Evolutionary conservation across 2,888 invertebrate genomes (phyloP), one percentile per base, ranked within the genome.

Genomic region (Lasioglossum villosulum): DNA sequence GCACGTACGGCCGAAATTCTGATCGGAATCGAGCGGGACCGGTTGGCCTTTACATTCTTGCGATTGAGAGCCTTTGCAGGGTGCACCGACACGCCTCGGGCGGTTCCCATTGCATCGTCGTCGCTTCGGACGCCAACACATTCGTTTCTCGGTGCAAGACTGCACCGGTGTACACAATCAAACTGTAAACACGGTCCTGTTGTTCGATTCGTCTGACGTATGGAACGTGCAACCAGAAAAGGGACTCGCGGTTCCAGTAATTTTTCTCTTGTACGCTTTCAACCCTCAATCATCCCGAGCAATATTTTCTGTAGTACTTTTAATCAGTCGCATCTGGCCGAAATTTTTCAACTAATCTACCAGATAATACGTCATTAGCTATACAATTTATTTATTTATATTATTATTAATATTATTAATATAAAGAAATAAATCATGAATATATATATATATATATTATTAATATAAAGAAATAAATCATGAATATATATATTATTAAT

Each of bases 41-140:
- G 87, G 83, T 82, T 83, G 86, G 80, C 86, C 90, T 86, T 90
- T 89, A 86, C 84, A 88, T 90, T 90, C 88, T 90, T 87, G 88
- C 88, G 87, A 90, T 91, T 88, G 92, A 91, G 92, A 91, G 90
- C 87, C 89, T 86, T 89, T 88, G 90, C 89, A 87, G 90, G 88
- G 87, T 91, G 89, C 87, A 91, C 90, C 91, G 91, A 89, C 91
- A 92, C 93, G 92, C 93, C 91, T 89, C 91, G 88, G 91, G 92
- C 92, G 92, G 91, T 93, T 93, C 92, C 91, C 93, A 92, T 91
- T 91, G 92, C 89, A 80, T 88, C 88, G 90, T 88, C 88, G 90
- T 88, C 88, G 86, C 84, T 89, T 83, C 83, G 72, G 80, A 90
- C 89, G 80, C 82, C 88, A 87, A 90, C 90, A 90, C 87, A 82